Base-by-base conservation (phyloP, 2,797 vertebrate species). In the Echiichthys vipera region DNA sequence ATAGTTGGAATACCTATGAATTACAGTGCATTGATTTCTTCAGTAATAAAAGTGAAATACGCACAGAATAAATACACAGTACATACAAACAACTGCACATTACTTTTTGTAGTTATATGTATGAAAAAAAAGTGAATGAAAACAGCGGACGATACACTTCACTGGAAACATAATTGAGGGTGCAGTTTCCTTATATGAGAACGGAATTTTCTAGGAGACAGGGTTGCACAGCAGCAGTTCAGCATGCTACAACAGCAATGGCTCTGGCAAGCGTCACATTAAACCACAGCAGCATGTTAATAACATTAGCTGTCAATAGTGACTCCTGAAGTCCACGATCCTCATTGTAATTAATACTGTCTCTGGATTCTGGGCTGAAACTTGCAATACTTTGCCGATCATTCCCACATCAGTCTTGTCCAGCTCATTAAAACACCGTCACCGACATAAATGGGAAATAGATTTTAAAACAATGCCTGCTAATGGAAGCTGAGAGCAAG, bases 401-500 rank as follows among this genome's bases (percentile, higher is more conserved):
- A 29, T 58, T 75, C 71, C 56, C 49, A 69, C 73, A 85, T 87
- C 62, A 47, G 78, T 91, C 86, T 75, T 81, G 80, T 80, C 81
- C 78, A 64, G 67, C 61, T 84, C 66, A 70, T 90, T 87, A 92
- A 91, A 89, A 76, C 81, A 51, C 69, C 36, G 79, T 84, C 88
- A 82, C 81, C 92, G 93, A 92, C 82, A 53, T 89, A 90, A 91
- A 92, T 87, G 91, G 93, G 91, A 93, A 93, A 90, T 89, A 91
- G 89, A 95, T 95, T 93, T 92, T 86, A 81, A 90, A 93, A 91
- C 87, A 92, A 88, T 88, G 76, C 74, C 74, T 72, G 73, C 84
- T 92, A 93, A 94, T 94, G 88, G 86, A 92, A 92, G 91, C 88
- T 92, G 91, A 93, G 92, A 84, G 89, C 81, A 68, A 72, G 87